A percentile compares a stretch with the other conserved stretches of the same genome.
These are phyloP conservation scores for Plodia interpunctella DNA, from an alignment of 1,140 invertebrate species.

Conservation along the genomic window DNA sequence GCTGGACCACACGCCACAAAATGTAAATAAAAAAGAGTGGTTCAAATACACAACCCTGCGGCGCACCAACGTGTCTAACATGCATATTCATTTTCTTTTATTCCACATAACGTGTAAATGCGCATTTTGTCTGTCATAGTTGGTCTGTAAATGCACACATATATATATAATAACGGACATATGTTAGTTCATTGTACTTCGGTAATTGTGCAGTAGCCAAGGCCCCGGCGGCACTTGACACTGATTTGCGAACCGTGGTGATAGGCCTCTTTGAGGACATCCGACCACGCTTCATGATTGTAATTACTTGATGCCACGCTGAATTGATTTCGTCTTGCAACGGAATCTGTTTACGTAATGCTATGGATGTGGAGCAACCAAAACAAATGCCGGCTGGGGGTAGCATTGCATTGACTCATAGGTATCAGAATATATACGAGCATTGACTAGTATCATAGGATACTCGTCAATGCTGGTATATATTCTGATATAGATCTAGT, in stretches of 20 bases:
- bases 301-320: slow-evolving; percentile 3
- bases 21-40: too few species aligned
- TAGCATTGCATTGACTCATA: too few species aligned
- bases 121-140: too few species aligned
- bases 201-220: slow-evolving; percentile 31
- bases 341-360: too few species aligned
- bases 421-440: too few species aligned
- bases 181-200: slow-evolving; percentile 33
- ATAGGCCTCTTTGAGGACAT: slow-evolving; percentile 46
- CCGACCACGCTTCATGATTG: slow-evolving; percentile 24
- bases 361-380: too few species aligned
- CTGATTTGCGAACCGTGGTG: slow-evolving; percentile 43
- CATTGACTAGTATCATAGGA: not conserved
- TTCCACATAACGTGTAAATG: too few species aligned
- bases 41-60: not conserved
- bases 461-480: too few species aligned
- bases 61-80: not conserved
- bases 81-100: slow-evolving; percentile 7
- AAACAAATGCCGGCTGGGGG: too few species aligned
- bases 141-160: too few species aligned
- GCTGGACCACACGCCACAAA: too few species aligned
- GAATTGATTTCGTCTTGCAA: not conserved
- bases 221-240: slow-evolving; percentile 39
- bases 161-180: slow-evolving; percentile 15
- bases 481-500: too few species aligned